Evolutionary conservation across 2,113 vertebrate genomes (phyloP).

Genomic region (Erythrolamprus reginae): DNA sequence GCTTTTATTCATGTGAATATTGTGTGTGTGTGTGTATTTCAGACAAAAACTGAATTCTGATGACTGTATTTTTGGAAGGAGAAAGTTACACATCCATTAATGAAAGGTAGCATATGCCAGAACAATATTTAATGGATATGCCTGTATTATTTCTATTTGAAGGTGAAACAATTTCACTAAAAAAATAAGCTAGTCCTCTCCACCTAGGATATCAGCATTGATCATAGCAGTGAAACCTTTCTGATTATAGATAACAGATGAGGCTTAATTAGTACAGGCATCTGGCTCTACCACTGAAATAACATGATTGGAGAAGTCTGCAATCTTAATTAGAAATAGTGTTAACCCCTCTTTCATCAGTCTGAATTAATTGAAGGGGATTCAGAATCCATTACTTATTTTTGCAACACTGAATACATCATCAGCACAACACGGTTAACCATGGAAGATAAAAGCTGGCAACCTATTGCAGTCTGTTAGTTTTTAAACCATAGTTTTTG

Average conservation of each 20-base stretch:
- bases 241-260: not conserved
- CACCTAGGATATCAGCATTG: not conserved
- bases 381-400: slow-evolving; percentile 1
- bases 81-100: not conserved
- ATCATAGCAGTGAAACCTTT: not conserved
- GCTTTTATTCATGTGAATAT: not conserved
- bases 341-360: slow-evolving; percentile 5
- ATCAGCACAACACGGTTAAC: not conserved
- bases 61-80: not conserved
- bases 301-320: not conserved
- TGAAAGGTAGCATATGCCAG: not conserved
- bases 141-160: not conserved
- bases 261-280: slow-evolving; percentile 2
- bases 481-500: not conserved
- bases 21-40: not conserved
- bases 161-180: not conserved
- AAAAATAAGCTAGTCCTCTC: not conserved
- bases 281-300: not conserved
- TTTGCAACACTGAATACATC: slow-evolving; percentile 11
- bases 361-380: not conserved
- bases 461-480: not conserved
- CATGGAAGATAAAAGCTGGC: slow-evolving; percentile 7
- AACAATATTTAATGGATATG: not conserved
- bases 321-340: not conserved
- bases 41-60: not conserved